These are phyloP conservation scores for Belonocnema kinseyi DNA, from an alignment of 1,140 invertebrate species.

Conservation along the genomic window DNA sequence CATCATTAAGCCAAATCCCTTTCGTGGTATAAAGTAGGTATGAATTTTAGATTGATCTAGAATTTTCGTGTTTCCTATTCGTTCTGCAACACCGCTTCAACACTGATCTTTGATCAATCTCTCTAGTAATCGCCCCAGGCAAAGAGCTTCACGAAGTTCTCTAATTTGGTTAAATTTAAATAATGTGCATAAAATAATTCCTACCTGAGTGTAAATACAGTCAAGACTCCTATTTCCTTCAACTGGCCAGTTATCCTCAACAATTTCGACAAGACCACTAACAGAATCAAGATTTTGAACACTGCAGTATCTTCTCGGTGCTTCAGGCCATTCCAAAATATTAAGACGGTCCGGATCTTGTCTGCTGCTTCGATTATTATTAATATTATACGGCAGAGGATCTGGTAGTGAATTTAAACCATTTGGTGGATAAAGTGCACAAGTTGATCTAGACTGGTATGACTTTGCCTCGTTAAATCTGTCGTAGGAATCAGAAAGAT, in stretches of 20 bases:
- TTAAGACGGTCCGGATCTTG: slow-evolving; percentile 65
- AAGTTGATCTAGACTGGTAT: slow-evolving; percentile 66
- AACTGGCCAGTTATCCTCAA: slow-evolving; percentile 71
- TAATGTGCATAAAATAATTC: background rate
- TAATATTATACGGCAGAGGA: slow-evolving; percentile 45
- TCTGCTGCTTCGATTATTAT: slow-evolving; percentile 16
- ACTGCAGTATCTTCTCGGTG: slow-evolving; percentile 66
- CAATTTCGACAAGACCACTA: slow-evolving; percentile 70
- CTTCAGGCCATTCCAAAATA: slow-evolving; percentile 71
- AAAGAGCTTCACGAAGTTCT: background rate
- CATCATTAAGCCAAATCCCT: no score
- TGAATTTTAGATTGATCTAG: no score
- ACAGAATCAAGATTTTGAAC: slow-evolving; percentile 72
- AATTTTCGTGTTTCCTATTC: no score
- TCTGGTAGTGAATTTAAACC: slow-evolving; percentile 60
- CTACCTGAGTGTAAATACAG: slow-evolving; percentile 72
- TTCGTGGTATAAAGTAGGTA: no score
- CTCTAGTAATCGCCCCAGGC: no score
- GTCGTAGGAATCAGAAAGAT: slow-evolving; percentile 69
- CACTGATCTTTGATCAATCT: no score
- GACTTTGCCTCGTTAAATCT: slow-evolving; percentile 62
- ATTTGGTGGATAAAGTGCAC: slow-evolving; percentile 64
- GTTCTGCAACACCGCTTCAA: no score
- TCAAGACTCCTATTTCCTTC: slow-evolving; percentile 70
- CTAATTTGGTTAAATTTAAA: background rate